A percentile compares a stretch with the other conserved stretches of the same genome.
Evolutionary conservation across 1,140 invertebrate species (phyloP).

Genomic region (Panonychus citri): DNA sequence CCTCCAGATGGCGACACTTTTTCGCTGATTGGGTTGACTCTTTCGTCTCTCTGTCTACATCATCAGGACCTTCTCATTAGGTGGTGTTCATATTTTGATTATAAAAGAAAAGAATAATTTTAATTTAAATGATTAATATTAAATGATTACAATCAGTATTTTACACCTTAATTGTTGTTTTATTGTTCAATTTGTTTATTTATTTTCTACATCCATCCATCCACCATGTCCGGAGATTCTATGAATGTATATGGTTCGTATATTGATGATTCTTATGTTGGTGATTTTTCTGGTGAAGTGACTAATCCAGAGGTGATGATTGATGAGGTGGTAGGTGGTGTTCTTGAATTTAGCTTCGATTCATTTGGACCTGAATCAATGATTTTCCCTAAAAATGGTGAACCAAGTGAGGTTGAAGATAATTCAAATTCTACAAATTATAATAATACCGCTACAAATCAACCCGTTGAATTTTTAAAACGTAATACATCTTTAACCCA

Average conservation of each 20-base stretch:
- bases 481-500: slow-evolving; percentile 6
- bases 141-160: too few relatives aligned
- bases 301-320: slow-evolving; percentile 2
- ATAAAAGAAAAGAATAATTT: too few relatives aligned
- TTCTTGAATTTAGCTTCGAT: slow-evolving; percentile 12
- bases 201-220: too few relatives aligned
- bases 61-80: too few relatives aligned
- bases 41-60: too few relatives aligned
- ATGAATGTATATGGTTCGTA: slow-evolving; percentile 11
- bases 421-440: background rate
- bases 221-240: too few relatives aligned
- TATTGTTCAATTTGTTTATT: too few relatives aligned
- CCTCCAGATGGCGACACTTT: too few relatives aligned
- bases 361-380: slow-evolving; percentile 14
- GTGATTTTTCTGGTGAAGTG: slow-evolving; percentile 9
- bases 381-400: slow-evolving; percentile 1
- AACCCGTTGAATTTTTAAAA: background rate
- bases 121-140: too few relatives aligned
- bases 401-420: background rate
- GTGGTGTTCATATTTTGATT: too few relatives aligned
- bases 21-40: too few relatives aligned
- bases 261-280: slow-evolving; percentile 13
- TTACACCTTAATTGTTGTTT: too few relatives aligned
- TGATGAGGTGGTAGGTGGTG: background rate
- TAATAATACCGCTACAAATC: background rate